These are phyloP conservation scores for Zoroaster sp. DNA, from an alignment of 53 echinoderm and acorn worm species.

Conservation along the genomic window DNA sequence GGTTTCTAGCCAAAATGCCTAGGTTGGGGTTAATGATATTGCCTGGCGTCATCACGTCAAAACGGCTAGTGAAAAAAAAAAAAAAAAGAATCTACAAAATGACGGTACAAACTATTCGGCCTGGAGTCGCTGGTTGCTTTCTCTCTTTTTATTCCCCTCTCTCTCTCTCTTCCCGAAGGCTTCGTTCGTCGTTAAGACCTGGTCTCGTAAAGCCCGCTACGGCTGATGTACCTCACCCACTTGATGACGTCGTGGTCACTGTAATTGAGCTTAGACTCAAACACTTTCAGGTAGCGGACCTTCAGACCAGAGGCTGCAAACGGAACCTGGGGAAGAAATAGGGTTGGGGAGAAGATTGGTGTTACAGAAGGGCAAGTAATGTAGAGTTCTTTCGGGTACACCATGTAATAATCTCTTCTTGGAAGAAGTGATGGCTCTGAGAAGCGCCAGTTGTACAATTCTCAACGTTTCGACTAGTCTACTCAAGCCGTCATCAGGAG, in stretches of 20 bases:
- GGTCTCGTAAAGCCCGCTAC: constrained; percentile 98
- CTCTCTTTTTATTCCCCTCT: not conserved
- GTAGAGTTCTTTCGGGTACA: no score
- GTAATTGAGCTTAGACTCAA: constrained; percentile 99
- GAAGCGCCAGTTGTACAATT: no score
- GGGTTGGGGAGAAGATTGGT: no score
- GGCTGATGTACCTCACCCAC: constrained; percentile 99
- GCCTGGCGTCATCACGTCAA: not conserved
- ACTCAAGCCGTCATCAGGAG: no score
- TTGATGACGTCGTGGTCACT: constrained; percentile 99
- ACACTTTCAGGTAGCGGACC: constrained; percentile 99
- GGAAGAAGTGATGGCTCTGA: no score
- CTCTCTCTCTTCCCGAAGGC: not conserved
- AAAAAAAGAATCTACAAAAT: not conserved
- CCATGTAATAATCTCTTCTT: no score
- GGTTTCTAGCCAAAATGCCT: no score
- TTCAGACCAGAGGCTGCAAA: constrained; percentile 99
- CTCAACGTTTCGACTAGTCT: no score
- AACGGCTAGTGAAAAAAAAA: not conserved
- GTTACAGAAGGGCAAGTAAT: no score
- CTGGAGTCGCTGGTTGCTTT: not conserved
- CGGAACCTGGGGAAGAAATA: constrained; percentile 74
- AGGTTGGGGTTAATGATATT: not conserved
- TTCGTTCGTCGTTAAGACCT: constrained; percentile 81
- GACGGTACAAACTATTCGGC: constrained; percentile 19